phyloP scores from a whole-genome alignment of 35 echinoderm and acorn worm genomes.

The Ophioderma brevispina region DNA sequence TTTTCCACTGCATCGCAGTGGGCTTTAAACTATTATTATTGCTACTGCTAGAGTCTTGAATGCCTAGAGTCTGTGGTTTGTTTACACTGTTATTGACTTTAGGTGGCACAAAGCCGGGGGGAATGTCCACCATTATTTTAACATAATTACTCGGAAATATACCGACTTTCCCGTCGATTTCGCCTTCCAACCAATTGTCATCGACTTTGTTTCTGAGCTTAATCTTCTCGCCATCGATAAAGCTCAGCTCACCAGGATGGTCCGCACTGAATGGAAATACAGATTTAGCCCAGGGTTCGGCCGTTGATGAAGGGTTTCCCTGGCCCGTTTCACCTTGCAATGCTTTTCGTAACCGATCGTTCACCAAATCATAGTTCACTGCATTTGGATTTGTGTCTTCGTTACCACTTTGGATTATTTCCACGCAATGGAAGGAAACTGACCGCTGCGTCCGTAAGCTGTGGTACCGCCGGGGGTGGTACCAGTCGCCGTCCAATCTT shows the following conservation, averaged over 20 bases:
- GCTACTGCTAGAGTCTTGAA: background rate
- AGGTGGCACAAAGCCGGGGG: slow-evolving; percentile 43
- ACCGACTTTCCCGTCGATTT: slow-evolving; percentile 81
- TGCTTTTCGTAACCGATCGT: background rate
- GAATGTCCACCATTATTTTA: slow-evolving; percentile 74
- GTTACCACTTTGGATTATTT: slow-evolving; percentile 3
- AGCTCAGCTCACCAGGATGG: slow-evolving; percentile 80
- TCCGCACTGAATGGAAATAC: slow-evolving; percentile 90
- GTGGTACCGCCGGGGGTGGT: slow-evolving; percentile 55
- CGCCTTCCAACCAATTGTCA: slow-evolving; percentile 92
- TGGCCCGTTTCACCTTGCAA: too few species aligned
- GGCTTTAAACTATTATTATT: slow-evolving; percentile 33
- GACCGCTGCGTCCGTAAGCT: slow-evolving; percentile 57
- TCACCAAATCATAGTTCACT: too few species aligned
- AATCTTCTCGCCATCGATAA: slow-evolving; percentile 92
- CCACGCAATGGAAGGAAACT: slow-evolving; percentile 88
- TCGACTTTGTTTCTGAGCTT: slow-evolving; percentile 55
- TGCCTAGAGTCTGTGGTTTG: slow-evolving; percentile 23
- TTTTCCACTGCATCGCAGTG: slow-evolving; percentile 35
- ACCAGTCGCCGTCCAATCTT: slow-evolving; percentile 95
- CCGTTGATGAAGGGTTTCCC: background rate
- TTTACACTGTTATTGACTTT: background rate
- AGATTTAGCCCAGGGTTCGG: slow-evolving; percentile 69
- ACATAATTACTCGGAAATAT: slow-evolving; percentile 95
- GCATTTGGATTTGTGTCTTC: background rate